phyloP scores from a whole-genome alignment of 1,140 invertebrate species.

The Dreissena rostriformis region DNA sequence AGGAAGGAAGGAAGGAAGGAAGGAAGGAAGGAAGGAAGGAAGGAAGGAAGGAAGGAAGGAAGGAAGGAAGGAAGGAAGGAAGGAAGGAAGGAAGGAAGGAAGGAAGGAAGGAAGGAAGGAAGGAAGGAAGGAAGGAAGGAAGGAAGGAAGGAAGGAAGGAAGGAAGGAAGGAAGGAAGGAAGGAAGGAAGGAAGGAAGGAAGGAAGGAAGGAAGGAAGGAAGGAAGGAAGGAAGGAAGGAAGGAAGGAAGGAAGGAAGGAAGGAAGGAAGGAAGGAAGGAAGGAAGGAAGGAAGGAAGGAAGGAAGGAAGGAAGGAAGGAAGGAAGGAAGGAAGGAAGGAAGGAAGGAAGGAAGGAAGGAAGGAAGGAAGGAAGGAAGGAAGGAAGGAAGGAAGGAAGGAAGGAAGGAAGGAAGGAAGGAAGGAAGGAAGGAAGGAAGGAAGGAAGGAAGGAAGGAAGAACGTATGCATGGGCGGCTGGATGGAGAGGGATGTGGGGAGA shows the following conservation, averaged over 20 bases:
- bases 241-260: slow-evolving; percentile 33
- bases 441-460: slow-evolving; percentile 57
- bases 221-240: slow-evolving; percentile 9
- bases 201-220: slow-evolving; percentile 11
- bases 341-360: slow-evolving; percentile 43
- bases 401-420: slow-evolving; percentile 59
- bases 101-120: slow-evolving; percentile 34
- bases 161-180: slow-evolving; percentile 35
- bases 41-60: slow-evolving; percentile 30
- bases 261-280: slow-evolving; percentile 54
- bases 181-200: slow-evolving; percentile 38
- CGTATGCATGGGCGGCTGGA: too few relatives aligned
- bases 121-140: slow-evolving; percentile 29
- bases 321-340: slow-evolving; percentile 59
- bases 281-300: slow-evolving; percentile 55
- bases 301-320: slow-evolving; percentile 59
- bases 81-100: slow-evolving; percentile 24
- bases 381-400: slow-evolving; percentile 54
- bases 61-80: slow-evolving; percentile 6
- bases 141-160: slow-evolving; percentile 34
- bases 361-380: slow-evolving; percentile 53
- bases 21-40: not conserved
- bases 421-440: slow-evolving; percentile 59
- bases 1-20: slow-evolving; percentile 1
- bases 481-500: too few relatives aligned